Base-by-base conservation (phyloP, 92 coral and sea anemone species). In the Virgularia gustaviana region DNA sequence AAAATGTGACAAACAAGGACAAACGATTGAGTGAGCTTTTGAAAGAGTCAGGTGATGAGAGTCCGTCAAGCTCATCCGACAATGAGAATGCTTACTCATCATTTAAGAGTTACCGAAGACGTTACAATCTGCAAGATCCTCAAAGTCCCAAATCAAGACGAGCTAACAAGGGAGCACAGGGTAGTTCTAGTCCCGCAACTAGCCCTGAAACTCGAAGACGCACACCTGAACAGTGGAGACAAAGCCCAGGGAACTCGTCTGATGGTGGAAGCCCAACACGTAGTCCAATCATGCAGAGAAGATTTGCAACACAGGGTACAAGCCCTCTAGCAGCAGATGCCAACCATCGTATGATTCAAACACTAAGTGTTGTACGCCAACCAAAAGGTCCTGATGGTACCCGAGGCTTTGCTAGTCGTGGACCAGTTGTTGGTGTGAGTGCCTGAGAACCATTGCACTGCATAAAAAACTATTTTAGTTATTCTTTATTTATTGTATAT, bases 351-450 rank as follows among this genome's bases (percentile, higher is more conserved):
- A 94, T 94, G 99, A 83, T 90, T 10, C 99, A 94, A 62, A 61
- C 86, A 49, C 90, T 89, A 57, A 96, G 99, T 8, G 95, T 94
- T 0, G 57, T 89, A 43, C 80, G 99, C 28, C 84, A 89, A 49
- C 99, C 99, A 0, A 86, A 80, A 43, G 99, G 99, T 18, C 99
- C 99, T 32, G 99, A 94, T 84, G 99, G 99, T 42, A 89, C 99
- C 1, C 85, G 67, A 63, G 99, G 99, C 28, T 94, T 94, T 59
- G 30, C 32, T 27, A 85, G 95, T 42, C 77, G 99, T 68, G 96
- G 96, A 76, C 77, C 88, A 63, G 80, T 96, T 4, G 61, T 94
- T 37, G 84, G 88, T 42, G 88, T 88, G 10, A 96, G 90, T 57
- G 99, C 96, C 9, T 94, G 52, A 65, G 18, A 39, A 65, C 29